Conservation (phyloP, 2,113 vertebrate species). For the Heterochromis multidens region DNA sequence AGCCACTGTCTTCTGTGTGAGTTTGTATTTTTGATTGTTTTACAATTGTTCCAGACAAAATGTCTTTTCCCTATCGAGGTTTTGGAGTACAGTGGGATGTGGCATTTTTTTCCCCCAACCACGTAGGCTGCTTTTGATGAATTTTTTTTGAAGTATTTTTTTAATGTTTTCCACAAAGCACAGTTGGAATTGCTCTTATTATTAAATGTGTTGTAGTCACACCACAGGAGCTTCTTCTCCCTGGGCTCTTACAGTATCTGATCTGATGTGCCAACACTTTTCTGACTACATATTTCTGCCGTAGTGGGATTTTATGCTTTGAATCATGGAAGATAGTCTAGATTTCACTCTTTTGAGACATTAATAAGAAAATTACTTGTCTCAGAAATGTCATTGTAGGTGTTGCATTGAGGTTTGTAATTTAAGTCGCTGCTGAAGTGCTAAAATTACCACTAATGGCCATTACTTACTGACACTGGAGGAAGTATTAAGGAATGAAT, state of each 20-base stretch:
- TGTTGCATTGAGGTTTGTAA: not conserved
- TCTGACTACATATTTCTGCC: not conserved
- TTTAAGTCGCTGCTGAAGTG: not conserved
- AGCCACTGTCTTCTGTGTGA: not conserved
- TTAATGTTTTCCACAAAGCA: not conserved
- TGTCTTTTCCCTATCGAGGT: not conserved
- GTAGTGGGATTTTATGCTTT: not conserved
- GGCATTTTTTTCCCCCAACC: not conserved
- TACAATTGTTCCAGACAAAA: not conserved
- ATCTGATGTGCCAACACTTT: not conserved
- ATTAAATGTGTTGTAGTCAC: not conserved
- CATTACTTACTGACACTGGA: not conserved
- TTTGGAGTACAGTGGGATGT: not conserved
- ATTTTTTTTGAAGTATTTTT: not conserved
- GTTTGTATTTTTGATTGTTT: constrained; percentile 6
- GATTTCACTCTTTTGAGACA: not conserved
- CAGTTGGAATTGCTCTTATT: not conserved
- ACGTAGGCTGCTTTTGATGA: not conserved
- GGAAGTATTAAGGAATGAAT: not conserved
- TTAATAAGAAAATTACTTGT: not conserved
- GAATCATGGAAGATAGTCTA: not conserved
- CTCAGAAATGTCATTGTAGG: not conserved
- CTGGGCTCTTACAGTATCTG: not conserved
- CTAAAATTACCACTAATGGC: not conserved
- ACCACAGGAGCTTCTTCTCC: not conserved